A percentile compares a stretch with the other conserved stretches of the same genome.
phyloP scores from a whole-genome alignment of 2,888 invertebrate species.

The Megaustenia siamemsis region DNA sequence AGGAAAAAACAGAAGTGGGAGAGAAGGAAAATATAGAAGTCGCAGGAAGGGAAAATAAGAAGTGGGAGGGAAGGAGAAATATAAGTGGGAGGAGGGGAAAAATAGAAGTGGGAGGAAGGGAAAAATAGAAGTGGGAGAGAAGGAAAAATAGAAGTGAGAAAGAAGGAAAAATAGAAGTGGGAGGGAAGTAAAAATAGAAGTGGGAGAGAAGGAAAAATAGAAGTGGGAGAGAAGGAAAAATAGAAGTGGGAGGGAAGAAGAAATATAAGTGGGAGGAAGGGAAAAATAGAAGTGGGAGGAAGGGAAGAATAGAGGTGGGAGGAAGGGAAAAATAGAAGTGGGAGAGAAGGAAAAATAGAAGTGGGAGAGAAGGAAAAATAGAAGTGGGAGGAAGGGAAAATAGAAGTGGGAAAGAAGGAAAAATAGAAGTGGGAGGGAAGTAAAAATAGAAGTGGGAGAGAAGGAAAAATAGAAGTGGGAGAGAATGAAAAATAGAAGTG shows the following conservation, averaged over 20 bases:
- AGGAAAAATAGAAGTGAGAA: neutral
- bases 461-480: too few relatives aligned
- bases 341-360: neutral
- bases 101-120: constrained; percentile 14
- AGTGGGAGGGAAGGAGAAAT: neutral
- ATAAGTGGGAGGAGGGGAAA: constrained; percentile 3
- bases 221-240: neutral
- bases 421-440: neutral
- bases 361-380: neutral
- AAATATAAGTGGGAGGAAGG: too few relatives aligned
- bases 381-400: neutral
- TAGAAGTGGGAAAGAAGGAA: neutral
- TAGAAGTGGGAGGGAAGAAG: too few relatives aligned
- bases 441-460: too few relatives aligned
- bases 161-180: too few relatives aligned
- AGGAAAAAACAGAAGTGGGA: neutral
- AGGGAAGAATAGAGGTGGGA: too few relatives aligned
- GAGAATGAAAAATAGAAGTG: too few relatives aligned
- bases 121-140: neutral
- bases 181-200: too few relatives aligned
- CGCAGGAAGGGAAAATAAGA: neutral
- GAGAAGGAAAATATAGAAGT: too few relatives aligned
- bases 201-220: neutral
- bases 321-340: too few relatives aligned
- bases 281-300: too few relatives aligned